A percentile compares a stretch with the other conserved stretches of the same genome.
Conservation (phyloP, 2,797 vertebrate species). For the Varecia variegata region DNA sequence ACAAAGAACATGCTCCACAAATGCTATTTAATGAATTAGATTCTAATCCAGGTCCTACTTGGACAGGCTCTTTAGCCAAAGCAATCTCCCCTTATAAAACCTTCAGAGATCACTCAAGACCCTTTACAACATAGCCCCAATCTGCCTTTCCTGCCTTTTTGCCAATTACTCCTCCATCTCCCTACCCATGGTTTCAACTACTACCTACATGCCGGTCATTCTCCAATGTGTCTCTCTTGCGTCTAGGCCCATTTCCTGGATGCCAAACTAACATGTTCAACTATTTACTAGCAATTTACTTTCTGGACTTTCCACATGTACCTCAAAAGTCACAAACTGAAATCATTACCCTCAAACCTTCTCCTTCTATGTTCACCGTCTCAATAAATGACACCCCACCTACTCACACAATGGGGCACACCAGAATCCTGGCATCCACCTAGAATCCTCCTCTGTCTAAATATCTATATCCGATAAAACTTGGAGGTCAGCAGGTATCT, state of each 20-base stretch:
- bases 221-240: background rate
- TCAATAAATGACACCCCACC: background rate
- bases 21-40: background rate
- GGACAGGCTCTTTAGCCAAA: background rate
- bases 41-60: background rate
- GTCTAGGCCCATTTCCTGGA: accelerated
- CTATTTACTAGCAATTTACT: background rate
- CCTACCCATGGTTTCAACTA: background rate
- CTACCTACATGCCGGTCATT: background rate
- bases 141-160: background rate
- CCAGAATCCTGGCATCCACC: background rate
- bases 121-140: background rate
- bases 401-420: background rate
- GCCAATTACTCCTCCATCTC: background rate
- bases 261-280: background rate
- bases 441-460: background rate
- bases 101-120: background rate
- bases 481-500: no score
- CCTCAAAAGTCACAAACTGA: background rate
- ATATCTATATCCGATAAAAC: background rate
- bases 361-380: background rate
- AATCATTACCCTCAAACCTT: background rate
- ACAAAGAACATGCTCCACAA: background rate
- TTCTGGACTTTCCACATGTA: background rate
- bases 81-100: background rate